These are phyloP conservation scores for Muscidifurax raptorellus DNA, from an alignment of 1,140 invertebrate genomes.

Conservation along the genomic window DNA sequence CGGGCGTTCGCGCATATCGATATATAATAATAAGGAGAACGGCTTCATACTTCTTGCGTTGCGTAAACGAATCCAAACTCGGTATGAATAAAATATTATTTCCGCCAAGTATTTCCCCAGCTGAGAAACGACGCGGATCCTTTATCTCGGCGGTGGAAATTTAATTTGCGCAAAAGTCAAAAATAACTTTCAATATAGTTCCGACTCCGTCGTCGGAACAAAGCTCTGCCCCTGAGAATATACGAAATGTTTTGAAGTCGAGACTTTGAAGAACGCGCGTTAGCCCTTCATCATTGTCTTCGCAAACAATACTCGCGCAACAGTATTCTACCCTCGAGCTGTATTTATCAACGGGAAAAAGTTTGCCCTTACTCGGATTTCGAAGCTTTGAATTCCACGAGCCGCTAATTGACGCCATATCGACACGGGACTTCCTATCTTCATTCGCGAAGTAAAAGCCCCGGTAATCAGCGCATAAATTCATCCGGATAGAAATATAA, in stretches of 20 bases:
- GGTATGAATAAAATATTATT: not conserved
- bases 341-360: not conserved
- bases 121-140: no score
- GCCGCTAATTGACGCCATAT: not conserved
- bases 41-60: not conserved
- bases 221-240: not conserved
- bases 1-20: not conserved
- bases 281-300: not conserved
- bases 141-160: not conserved
- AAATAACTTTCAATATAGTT: not conserved
- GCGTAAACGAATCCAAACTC: not conserved
- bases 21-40: not conserved
- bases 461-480: constrained; percentile 9
- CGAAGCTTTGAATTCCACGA: not conserved
- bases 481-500: constrained; percentile 25
- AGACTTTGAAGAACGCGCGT: not conserved
- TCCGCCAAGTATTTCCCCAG: no score
- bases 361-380: not conserved
- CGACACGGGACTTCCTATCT: not conserved
- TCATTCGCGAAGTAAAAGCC: no score
- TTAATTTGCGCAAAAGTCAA: not conserved
- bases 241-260: not conserved
- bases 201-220: not conserved
- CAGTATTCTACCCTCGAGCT: not conserved
- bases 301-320: not conserved